Evolutionary conservation across 2,888 invertebrate species (phyloP), one percentile per base, ranked within the genome.

Genomic region (Sialis lutaria): DNA sequence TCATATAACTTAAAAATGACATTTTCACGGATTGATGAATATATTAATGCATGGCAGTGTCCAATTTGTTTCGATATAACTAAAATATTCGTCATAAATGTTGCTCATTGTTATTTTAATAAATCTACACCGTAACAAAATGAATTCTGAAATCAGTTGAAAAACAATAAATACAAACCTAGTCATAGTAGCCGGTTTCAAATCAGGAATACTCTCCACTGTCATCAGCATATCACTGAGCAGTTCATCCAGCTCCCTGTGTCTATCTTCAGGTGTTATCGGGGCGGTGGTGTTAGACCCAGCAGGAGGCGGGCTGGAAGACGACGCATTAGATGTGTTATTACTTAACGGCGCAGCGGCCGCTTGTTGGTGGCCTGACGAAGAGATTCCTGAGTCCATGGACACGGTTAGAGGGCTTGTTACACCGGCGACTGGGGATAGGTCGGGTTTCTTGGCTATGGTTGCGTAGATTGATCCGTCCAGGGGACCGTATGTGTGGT

Each of bases 391-490:
- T 57, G 87, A 88, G 74, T 89, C 89, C 82, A 88, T 85, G 67
- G 88, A 89, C 64, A 86, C 82, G 59, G 84, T 84, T 66, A 85
- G 77, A 57, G 82, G 80, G 60, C 82, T 81, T 56, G 78, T 74
- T 47, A 70, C 73, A 12, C 45, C 47, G 50, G 47, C 42, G 55
- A 55, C 41, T 46, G 65, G 65, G 42, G 66, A 66, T 49, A 65
- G 54, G 54, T 66, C 65, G 54, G 62, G 63, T 52, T 65, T 66
- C 53, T 67, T 67, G 39, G 66, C 62, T 54, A 79, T 77, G 48
- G 77, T 77, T 54, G 90, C 89, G 75, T 91, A 90, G 58, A 90
- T 78, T 58, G 88, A 89, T 56, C 90, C 90, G 79, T 90, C 89
- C 57, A 89, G 70, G 41, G 89, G 89, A 39, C 87, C 88, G 63